Conservation (phyloP, 2,797 vertebrate genomes). For the Aplochiton taeniatus region DNA sequence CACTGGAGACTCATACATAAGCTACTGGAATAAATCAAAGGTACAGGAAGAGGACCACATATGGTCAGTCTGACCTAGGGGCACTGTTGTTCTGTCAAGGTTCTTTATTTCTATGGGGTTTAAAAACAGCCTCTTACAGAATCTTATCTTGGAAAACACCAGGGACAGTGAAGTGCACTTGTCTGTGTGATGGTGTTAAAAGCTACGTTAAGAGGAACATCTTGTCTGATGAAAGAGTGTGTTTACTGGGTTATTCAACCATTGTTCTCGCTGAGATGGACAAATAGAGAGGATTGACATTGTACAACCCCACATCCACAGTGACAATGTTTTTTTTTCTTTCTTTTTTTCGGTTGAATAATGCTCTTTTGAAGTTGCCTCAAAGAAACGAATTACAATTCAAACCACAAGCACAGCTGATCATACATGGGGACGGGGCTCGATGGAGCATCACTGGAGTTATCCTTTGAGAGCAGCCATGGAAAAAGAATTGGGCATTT, state of each 20-base stretch:
- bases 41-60: not conserved
- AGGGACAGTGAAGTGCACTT: slow-evolving; percentile 8
- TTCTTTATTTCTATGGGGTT: slow-evolving; percentile 6
- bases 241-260: slow-evolving; percentile 34
- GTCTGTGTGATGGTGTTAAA: slow-evolving; percentile 20
- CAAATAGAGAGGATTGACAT: slow-evolving; percentile 24
- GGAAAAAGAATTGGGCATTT: slow-evolving; percentile 38
- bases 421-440: slow-evolving; percentile 27
- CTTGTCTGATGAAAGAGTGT: slow-evolving; percentile 19
- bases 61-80: slow-evolving; percentile 12
- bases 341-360: slow-evolving; percentile 24
- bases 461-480: slow-evolving; percentile 37
- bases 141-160: slow-evolving; percentile 26
- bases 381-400: slow-evolving; percentile 25
- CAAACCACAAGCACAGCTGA: slow-evolving; percentile 20
- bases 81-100: not conserved
- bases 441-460: slow-evolving; percentile 41
- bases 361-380: slow-evolving; percentile 19
- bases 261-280: slow-evolving; percentile 16
- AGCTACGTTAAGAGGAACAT: slow-evolving; percentile 29
- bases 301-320: not conserved
- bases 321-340: slow-evolving; percentile 31
- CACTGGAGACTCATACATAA: not conserved
- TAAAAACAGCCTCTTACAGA: slow-evolving; percentile 35
- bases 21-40: slow-evolving; percentile 11